phyloP scores from a whole-genome alignment of 1,140 invertebrate genomes.

The Drosophila asahinai region DNA sequence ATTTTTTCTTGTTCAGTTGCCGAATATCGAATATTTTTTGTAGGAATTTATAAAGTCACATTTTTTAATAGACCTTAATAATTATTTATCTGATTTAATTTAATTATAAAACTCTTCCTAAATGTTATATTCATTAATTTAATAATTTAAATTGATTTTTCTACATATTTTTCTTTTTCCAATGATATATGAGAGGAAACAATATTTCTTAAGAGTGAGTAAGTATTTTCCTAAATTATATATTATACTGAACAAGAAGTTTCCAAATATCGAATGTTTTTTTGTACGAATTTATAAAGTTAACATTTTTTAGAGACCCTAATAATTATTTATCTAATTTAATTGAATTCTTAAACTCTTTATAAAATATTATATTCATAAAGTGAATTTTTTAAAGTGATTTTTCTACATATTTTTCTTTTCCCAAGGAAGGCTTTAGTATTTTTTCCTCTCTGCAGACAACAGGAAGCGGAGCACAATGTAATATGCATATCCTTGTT shows the following conservation, averaged over 20 bases:
- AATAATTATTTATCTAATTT: no score
- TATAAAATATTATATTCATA: no score
- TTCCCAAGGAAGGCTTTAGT: not conserved
- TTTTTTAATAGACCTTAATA: not conserved
- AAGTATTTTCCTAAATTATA: not conserved
- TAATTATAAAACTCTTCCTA: no score
- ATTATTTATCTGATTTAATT: no score
- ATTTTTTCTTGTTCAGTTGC: not conserved
- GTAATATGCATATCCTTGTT: constrained; percentile 77
- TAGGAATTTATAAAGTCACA: not conserved
- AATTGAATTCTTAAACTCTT: no score
- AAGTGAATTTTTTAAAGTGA: no score
- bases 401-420: no score
- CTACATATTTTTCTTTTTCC: no score
- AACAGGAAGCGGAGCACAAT: constrained; percentile 64
- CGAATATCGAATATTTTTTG: not conserved
- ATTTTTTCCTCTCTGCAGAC: constrained; percentile 9
- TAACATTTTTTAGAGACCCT: not conserved
- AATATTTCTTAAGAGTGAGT: not conserved
- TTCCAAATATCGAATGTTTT: not conserved
- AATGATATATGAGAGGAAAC: not conserved
- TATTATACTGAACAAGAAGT: no score
- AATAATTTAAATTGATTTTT: no score
- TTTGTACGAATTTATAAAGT: not conserved
- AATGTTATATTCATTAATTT: no score